Evolutionary conservation across 2,888 invertebrate genomes (phyloP).

Genomic region (Antitype chi): DNA sequence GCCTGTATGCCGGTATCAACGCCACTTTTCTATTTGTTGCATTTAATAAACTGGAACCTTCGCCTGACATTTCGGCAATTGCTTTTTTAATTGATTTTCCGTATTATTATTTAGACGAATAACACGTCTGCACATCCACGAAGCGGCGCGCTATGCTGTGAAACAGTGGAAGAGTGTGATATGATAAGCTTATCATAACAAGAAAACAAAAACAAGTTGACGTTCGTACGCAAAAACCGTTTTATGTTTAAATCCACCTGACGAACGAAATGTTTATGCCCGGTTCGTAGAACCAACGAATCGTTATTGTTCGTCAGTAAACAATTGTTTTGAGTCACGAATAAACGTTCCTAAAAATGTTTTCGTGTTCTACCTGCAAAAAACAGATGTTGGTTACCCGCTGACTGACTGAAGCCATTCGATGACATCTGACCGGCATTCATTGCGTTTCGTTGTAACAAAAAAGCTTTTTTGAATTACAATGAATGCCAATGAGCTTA

Average conservation of each 20-base stretch:
- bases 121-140: slow-evolving; percentile 66
- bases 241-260: neutral
- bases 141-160: slow-evolving; percentile 65
- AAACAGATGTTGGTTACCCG: no score
- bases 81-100: slow-evolving; percentile 23
- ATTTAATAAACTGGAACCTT: slow-evolving; percentile 71
- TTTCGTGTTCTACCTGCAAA: no score
- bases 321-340: no score
- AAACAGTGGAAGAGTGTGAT: slow-evolving; percentile 55
- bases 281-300: no score
- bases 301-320: no score
- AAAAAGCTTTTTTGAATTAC: no score
- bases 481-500: no score
- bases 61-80: slow-evolving; percentile 81
- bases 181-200: slow-evolving; percentile 75
- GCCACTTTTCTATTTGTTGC: slow-evolving; percentile 92
- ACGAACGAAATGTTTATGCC: neutral
- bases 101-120: slow-evolving; percentile 29
- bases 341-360: no score
- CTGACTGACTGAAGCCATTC: no score
- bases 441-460: no score
- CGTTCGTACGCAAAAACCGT: slow-evolving; percentile 45
- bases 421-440: no score
- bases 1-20: slow-evolving; percentile 99
- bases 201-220: slow-evolving; percentile 58